Conservation (phyloP, 2,888 invertebrate genomes). For the Tanypteryx hageni region DNA sequence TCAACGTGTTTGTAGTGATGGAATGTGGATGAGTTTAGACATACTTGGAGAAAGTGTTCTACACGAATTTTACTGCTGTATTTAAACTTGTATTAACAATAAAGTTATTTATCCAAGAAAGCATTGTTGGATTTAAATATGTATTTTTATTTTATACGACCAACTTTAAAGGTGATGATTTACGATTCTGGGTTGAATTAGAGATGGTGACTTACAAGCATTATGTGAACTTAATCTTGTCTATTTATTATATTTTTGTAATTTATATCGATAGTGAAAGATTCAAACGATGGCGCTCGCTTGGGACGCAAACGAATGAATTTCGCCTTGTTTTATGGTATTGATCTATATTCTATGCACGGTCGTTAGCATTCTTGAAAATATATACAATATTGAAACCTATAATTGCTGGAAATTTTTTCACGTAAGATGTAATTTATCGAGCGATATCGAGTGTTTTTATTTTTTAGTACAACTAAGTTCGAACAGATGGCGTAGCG, state of each 20-base stretch:
- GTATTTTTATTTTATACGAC: too few relatives aligned
- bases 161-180: too few relatives aligned
- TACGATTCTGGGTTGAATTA: too few relatives aligned
- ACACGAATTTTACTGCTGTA: conserved; percentile 30
- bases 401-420: neutral
- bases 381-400: neutral
- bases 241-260: too few relatives aligned
- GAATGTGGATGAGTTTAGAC: neutral
- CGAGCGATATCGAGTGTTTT: conserved; percentile 46
- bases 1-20: neutral
- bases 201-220: too few relatives aligned
- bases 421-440: neutral
- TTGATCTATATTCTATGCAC: neutral
- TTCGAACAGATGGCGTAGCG: conserved; percentile 41
- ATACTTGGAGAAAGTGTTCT: neutral
- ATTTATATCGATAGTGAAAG: neutral
- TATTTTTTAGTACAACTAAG: conserved; percentile 7
- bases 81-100: conserved; percentile 36
- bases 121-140: neutral
- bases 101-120: conserved; percentile 54
- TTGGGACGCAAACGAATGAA: neutral
- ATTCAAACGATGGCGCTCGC: neutral
- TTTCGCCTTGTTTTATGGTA: too few relatives aligned
- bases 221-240: too few relatives aligned
- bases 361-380: neutral